phyloP scores from a whole-genome alignment of 2,888 invertebrate genomes.

The Protophormia terraenovae region DNA sequence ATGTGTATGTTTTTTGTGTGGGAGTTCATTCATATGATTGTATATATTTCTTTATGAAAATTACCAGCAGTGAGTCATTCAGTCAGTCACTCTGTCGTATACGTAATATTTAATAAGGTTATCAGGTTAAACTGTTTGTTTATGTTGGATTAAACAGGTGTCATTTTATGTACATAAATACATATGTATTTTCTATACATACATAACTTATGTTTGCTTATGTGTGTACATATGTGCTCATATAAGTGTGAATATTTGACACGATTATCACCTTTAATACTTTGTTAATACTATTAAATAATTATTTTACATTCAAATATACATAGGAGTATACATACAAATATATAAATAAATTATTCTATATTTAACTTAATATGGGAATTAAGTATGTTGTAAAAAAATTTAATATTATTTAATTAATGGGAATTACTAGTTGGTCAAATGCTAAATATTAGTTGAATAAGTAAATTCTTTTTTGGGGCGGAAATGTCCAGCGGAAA shows the following conservation, averaged over 20 bases:
- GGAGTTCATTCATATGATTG: not conserved
- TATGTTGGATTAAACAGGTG: slow-evolving; percentile 40
- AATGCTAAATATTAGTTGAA: not conserved
- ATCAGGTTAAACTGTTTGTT: slow-evolving; percentile 49
- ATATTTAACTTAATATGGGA: not conserved
- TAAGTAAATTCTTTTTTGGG: not conserved
- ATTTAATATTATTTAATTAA: not conserved
- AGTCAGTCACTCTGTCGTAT: slow-evolving; percentile 5
- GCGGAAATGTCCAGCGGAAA: not conserved
- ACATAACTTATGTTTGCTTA: not conserved
- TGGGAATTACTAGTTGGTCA: not conserved
- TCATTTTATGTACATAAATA: slow-evolving; percentile 11
- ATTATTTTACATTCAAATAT: slow-evolving; percentile 1
- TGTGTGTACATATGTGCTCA: not conserved
- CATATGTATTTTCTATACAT: not conserved
- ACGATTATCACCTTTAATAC: slow-evolving; percentile 45
- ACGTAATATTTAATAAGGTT: slow-evolving; percentile 38
- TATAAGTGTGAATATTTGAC: slow-evolving; percentile 7
- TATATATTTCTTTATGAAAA: too few species aligned
- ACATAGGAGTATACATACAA: not conserved
- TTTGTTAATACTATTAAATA: slow-evolving; percentile 34
- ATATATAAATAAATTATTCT: not conserved
- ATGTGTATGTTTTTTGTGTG: not conserved
- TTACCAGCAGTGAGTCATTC: not conserved
- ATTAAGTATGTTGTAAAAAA: not conserved